Conservation (phyloP, 2,797 vertebrate genomes). For the Novumbra hubbsi region DNA sequence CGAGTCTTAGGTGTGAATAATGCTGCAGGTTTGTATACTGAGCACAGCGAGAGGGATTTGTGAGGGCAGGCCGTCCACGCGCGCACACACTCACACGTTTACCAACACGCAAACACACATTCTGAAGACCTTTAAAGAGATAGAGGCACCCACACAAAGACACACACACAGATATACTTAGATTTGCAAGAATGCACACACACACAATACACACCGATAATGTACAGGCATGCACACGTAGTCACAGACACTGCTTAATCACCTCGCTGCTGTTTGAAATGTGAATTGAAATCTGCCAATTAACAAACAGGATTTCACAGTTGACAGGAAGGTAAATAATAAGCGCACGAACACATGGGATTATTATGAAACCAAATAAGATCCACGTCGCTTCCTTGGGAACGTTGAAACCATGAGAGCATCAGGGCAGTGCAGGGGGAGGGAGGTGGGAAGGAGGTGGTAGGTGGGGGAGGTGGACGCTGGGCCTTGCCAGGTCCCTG, state of each 20-base stretch:
- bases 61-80: slow-evolving; percentile 30
- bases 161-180: slow-evolving; percentile 16
- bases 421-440: slow-evolving; percentile 20
- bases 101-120: slow-evolving; percentile 38
- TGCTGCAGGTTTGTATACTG: slow-evolving; percentile 50
- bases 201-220: neutral
- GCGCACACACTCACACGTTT: slow-evolving; percentile 27
- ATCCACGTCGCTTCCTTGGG: slow-evolving; percentile 32
- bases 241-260: slow-evolving; percentile 32
- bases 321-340: slow-evolving; percentile 50
- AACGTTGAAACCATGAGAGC: slow-evolving; percentile 40
- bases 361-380: slow-evolving; percentile 17
- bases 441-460: slow-evolving; percentile 22
- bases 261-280: slow-evolving; percentile 36
- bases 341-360: slow-evolving; percentile 31
- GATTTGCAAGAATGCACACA: slow-evolving; percentile 11
- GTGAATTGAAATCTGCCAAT: slow-evolving; percentile 61
- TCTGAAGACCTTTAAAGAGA: neutral
- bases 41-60: slow-evolving; percentile 33
- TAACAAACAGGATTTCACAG: slow-evolving; percentile 63
- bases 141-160: slow-evolving; percentile 13
- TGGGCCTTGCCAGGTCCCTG: slow-evolving; percentile 12
- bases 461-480: neutral
- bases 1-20: slow-evolving; percentile 27
- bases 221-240: neutral